A percentile compares a stretch with the other conserved stretches of the same genome.
These are phyloP conservation scores for Eupeodes luniger DNA, from an alignment of 2,888 invertebrate species.

Conservation along the genomic window DNA sequence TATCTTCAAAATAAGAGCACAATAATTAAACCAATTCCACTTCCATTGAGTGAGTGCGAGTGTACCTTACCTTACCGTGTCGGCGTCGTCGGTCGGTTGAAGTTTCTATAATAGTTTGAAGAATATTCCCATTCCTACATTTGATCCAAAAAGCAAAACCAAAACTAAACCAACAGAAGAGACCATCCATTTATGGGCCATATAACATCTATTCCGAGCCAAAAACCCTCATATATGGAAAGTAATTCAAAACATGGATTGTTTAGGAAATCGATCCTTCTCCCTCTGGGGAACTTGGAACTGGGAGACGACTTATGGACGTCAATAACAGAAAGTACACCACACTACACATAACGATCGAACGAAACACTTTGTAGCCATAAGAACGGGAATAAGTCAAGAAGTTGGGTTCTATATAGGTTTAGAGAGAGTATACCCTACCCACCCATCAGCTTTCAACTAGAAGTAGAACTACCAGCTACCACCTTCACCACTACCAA, in stretches of 20 bases:
- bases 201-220: background rate
- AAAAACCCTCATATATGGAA: conserved; percentile 29
- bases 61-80: no score
- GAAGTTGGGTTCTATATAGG: conserved; percentile 9
- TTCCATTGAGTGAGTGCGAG: conserved; percentile 10
- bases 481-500: no score
- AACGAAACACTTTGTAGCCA: conserved; percentile 36
- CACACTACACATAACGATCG: conserved; percentile 25
- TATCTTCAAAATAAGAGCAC: conserved; percentile 18
- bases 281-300: background rate
- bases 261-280: conserved; percentile 37
- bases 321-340: conserved; percentile 41
- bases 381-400: conserved; percentile 44
- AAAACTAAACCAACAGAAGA: background rate
- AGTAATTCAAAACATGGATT: conserved; percentile 46
- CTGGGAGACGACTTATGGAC: conserved; percentile 25
- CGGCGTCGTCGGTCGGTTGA: no score
- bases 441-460: no score
- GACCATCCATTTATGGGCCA: conserved; percentile 28
- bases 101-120: no score
- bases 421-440: background rate
- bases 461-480: no score
- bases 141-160: no score
- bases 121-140: background rate
- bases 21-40: conserved; percentile 40